Base-by-base conservation (phyloP, 2,888 invertebrate genomes). In the Colletes collaris region DNA sequence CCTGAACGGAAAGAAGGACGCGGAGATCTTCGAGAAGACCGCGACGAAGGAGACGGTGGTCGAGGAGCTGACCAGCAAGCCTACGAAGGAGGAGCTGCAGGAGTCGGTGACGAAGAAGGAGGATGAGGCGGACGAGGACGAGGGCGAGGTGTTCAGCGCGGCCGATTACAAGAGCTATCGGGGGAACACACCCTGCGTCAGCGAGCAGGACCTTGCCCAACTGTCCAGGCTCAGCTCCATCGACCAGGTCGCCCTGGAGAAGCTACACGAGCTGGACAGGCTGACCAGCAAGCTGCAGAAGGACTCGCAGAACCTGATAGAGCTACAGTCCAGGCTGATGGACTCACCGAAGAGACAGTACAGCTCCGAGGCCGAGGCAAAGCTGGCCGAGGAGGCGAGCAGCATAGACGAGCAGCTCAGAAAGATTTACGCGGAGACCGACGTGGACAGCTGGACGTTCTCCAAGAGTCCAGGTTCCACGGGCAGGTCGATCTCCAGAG, bases 91-190 rank as follows among this genome's bases (percentile, higher is more conserved):
- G 37, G 85, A 87, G 65, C 84, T 82, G n/a, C 85, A 88, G 49
- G 84, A 87, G 87, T 82, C 90, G 93, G 88, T 93, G 94, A 59
- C 85, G 63, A 87, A 82, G 6, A 85, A 89, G 86, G 93, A 95
- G 65, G 93, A 94, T 83, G 94, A 94, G 50, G 93, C 94, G 63
- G 93, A 94, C 76, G 94, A 92, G 71, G 93, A 86, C 40, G 94
- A 93, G 79, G 94, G 94, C 72, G 95, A 96, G 93, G 95, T 96
- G 67, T 97, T 95, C 90, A 96, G 96, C 92, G 95, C 97, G 5
- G 94, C 95, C 80, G 97, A 97, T 93, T 97, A 97, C 89, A 96
- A 96, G 93, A 96, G 96, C 91, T 97, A 97, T 89, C 94, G 96
- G 76, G 96, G 96, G 74, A 95, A 96, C 89, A 96, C 96, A 46